A percentile compares a stretch with the other conserved stretches of the same genome.
Conservation (phyloP, 1,140 invertebrate genomes). For the Dendrolimus punctatus region DNA sequence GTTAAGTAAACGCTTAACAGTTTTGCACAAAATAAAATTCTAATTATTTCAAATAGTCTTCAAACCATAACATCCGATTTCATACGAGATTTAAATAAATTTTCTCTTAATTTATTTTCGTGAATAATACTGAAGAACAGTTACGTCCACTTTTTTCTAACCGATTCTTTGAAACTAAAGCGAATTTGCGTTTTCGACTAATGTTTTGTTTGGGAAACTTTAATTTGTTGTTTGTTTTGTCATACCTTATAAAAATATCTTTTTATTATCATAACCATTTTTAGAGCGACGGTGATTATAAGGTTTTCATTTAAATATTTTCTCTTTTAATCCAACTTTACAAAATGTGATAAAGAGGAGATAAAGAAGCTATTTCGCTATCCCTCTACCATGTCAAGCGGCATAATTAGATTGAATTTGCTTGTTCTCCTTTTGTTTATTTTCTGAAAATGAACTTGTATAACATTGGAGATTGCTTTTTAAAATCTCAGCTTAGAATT, state of each 20-base stretch:
- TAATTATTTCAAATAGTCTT: conserved; percentile 7
- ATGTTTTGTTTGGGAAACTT: not conserved
- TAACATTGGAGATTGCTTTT: conserved; percentile 9
- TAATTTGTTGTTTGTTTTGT: no score
- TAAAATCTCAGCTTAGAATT: conserved; percentile 10
- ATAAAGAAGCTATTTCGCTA: conserved; percentile 42
- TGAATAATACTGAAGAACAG: not conserved
- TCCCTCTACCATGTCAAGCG: conserved; percentile 39
- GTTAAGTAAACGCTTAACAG: conserved; percentile 29
- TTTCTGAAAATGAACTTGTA: conserved; percentile 35
- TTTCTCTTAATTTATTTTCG: not conserved
- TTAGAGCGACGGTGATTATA: not conserved
- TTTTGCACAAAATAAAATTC: conserved; percentile 18
- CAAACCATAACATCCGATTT: not conserved
- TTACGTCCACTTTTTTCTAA: not conserved
- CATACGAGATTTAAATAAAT: not conserved
- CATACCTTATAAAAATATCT: no score
- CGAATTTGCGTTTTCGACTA: not conserved
- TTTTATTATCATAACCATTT: not conserved
- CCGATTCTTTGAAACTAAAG: no score
- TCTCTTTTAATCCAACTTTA: conserved; percentile 13
- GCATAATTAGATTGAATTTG: conserved; percentile 40
- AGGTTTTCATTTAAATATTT: conserved; percentile 3
- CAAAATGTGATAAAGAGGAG: conserved; percentile 21
- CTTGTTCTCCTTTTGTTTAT: conserved; percentile 34